A percentile compares a stretch with the other conserved stretches of the same genome.
Evolutionary conservation across 2,797 vertebrate species (phyloP).

Genomic region (Sebastes oblongus): DNA sequence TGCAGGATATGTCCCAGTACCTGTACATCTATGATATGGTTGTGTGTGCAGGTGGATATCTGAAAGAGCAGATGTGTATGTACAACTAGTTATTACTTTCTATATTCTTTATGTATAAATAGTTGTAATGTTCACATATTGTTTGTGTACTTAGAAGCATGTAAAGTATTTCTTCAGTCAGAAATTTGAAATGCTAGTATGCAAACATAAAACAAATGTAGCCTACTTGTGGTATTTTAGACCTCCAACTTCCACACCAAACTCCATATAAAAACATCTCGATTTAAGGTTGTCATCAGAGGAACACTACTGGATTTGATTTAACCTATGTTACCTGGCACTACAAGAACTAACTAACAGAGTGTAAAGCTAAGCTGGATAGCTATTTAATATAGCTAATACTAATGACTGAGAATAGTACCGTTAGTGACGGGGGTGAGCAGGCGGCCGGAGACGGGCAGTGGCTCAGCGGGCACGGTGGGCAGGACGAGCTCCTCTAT

Average conservation of each 20-base stretch:
- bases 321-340: neutral
- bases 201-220: neutral
- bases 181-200: neutral
- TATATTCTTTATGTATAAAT: neutral
- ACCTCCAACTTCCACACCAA: neutral
- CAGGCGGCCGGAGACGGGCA: conserved; percentile 55
- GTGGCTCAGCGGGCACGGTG: neutral
- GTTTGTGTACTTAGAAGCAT: neutral
- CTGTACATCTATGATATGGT: neutral
- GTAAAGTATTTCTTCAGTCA: neutral
- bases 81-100: neutral
- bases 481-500: neutral
- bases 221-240: neutral
- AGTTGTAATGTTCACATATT: neutral
- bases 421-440: conserved; percentile 31
- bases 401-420: conserved; percentile 1
- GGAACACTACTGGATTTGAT: neutral
- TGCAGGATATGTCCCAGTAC: neutral
- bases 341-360: neutral
- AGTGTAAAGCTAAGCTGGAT: neutral
- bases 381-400: neutral
- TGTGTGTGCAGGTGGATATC: neutral
- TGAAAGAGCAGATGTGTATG: neutral
- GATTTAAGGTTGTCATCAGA: neutral
- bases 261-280: neutral